Evolutionary conservation across 2,113 vertebrate genomes (phyloP).

Genomic region (Platichthys flesus): DNA sequence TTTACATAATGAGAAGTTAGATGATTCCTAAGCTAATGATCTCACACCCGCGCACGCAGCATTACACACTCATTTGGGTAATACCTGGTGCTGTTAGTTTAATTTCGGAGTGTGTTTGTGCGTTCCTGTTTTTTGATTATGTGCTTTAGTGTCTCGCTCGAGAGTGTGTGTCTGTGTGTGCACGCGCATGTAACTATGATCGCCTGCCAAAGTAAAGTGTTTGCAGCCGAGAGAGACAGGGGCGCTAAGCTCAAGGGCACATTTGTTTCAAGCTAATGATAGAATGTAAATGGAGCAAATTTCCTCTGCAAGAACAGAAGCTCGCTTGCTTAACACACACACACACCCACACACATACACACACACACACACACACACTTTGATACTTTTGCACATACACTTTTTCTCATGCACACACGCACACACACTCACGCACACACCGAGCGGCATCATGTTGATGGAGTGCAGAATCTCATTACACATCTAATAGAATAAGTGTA

Average conservation of each 20-base stretch:
- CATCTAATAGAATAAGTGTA: slow-evolving; percentile 98
- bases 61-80: slow-evolving; percentile 46
- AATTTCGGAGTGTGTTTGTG: slow-evolving; percentile 55
- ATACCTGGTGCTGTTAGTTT: slow-evolving; percentile 47
- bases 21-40: slow-evolving; percentile 69
- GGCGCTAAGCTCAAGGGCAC: slow-evolving; percentile 89
- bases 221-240: slow-evolving; percentile 78
- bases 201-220: slow-evolving; percentile 84
- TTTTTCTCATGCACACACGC: slow-evolving; percentile 27
- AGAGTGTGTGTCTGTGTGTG: slow-evolving; percentile 40
- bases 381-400: slow-evolving; percentile 46
- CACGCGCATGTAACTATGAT: slow-evolving; percentile 72
- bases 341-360: slow-evolving; percentile 24
- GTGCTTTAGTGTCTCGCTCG: slow-evolving; percentile 35
- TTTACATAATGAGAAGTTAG: slow-evolving; percentile 63
- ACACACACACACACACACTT: slow-evolving; percentile 45
- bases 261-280: slow-evolving; percentile 96
- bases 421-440: slow-evolving; percentile 34
- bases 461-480: slow-evolving; percentile 97
- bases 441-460: slow-evolving; percentile 81
- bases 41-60: slow-evolving; percentile 32
- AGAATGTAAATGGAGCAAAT: slow-evolving; percentile 93
- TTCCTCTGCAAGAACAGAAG: slow-evolving; percentile 85
- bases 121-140: slow-evolving; percentile 44
- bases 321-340: slow-evolving; percentile 57